Evolutionary conservation across 2,797 vertebrate species (phyloP), one percentile per base, ranked within the genome.

Genomic region (Austrolebias charrua): DNA sequence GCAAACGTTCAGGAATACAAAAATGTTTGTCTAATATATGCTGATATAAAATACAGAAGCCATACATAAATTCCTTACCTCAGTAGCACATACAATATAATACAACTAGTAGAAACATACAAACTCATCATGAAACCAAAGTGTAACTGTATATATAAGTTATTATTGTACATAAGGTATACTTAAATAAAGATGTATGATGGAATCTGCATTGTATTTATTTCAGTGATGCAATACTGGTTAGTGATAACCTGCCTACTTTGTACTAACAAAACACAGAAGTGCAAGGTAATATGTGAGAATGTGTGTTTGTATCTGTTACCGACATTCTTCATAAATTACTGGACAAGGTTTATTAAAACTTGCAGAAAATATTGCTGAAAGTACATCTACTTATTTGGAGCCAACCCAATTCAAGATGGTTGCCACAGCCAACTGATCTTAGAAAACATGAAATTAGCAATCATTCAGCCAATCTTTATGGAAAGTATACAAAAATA

Each of bases 91-190:
- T 71, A 71, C 63, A 63, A 16, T 67, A 74, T 60, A 74, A 46
- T 63, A 71, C 38, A 55, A 71, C 55, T 66, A 72, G 65, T 83
- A 81, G 61, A 81, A 81, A 75, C 71, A 80, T 64, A 73, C 63
- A 80, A 61, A 75, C 63, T 67, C 78, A 79, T 77, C 76, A 81
- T 71, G 52, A 40, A 82, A 88, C 68, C 69, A 85, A 87, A 86
- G 67, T 86, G 78, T 84, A 87, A 81, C 80, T 94, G 91, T 93
- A 93, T 91, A 94, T 93, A 93, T 94, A 94, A 94, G 82, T 94
- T 94, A 94, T 94, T 94, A 91, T 78, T 94, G 92, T 94, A 93
- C 86, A 93, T 92, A 91, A 82, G 3, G 74, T 86, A 91, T 82
- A 73, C 85, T 84, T 86, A 74, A 86, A 86, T 90, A 91, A 92